Evolutionary conservation across 2,888 invertebrate species (phyloP).

Genomic region (Rhopalosiphum nymphaeae): DNA sequence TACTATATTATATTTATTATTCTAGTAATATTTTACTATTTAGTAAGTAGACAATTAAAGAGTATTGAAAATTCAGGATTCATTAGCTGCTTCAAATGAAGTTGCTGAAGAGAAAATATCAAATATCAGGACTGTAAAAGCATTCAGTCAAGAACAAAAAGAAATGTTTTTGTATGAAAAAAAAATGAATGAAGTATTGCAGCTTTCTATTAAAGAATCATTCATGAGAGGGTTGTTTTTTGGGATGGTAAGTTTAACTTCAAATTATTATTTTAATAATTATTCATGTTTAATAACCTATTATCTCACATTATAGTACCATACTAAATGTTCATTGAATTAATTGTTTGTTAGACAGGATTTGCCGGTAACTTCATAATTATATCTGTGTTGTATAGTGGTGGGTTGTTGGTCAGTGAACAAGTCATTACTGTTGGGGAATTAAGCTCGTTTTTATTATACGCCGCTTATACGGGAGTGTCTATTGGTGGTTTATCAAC

Average conservation of each 20-base stretch:
- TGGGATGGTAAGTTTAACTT: constrained; percentile 78
- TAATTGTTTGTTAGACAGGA: constrained; percentile 76
- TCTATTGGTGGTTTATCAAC: constrained; percentile 91
- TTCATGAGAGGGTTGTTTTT: constrained; percentile 90
- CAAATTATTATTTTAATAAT: background rate
- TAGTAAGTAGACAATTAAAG: background rate
- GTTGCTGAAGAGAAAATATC: constrained; percentile 92
- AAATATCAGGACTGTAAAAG: constrained; percentile 93
- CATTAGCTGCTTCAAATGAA: constrained; percentile 75
- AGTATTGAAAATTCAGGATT: constrained; percentile 73
- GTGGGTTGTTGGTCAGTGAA: constrained; percentile 88
- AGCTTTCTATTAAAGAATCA: constrained; percentile 88
- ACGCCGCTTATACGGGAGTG: constrained; percentile 93
- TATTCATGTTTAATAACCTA: background rate
- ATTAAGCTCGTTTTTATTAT: constrained; percentile 92
- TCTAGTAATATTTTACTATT: background rate
- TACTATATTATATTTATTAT: background rate
- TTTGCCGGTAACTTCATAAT: constrained; percentile 91
- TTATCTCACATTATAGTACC: background rate
- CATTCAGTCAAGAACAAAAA: constrained; percentile 86
- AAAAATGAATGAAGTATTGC: constrained; percentile 80
- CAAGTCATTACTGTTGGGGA: constrained; percentile 86
- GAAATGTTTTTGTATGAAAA: constrained; percentile 80
- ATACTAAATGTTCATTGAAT: constrained; percentile 41
- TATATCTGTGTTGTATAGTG: constrained; percentile 91